Conservation (phyloP, 2,797 vertebrate genomes). For the Coregonus sp. region DNA sequence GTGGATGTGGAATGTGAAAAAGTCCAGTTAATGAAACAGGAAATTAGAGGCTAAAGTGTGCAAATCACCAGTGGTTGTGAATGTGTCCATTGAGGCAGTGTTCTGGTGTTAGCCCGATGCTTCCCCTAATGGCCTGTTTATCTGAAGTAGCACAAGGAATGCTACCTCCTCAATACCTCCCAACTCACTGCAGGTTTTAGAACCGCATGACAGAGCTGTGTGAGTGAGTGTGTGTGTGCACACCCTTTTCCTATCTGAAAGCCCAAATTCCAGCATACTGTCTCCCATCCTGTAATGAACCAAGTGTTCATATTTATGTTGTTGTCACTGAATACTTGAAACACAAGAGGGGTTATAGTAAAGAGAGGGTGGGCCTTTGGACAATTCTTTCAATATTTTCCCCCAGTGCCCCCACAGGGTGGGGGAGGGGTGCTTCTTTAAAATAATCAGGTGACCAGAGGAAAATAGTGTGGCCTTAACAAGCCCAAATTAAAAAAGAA, state of each 20-base stretch:
- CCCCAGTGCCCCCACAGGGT: conserved; percentile 56
- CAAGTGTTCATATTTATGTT: conserved; percentile 75
- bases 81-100: conserved; percentile 69
- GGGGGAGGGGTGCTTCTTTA: conserved; percentile 82
- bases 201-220: conserved; percentile 53
- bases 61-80: conserved; percentile 70
- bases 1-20: conserved; percentile 53
- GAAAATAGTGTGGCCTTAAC: conserved; percentile 92
- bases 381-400: background rate
- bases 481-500: conserved; percentile 99
- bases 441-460: conserved; percentile 88
- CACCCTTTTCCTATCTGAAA: conserved; percentile 64
- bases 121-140: conserved; percentile 74
- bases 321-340: conserved; percentile 76
- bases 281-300: conserved; percentile 73
- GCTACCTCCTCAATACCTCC: conserved; percentile 71
- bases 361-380: conserved; percentile 74
- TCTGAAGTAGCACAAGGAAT: conserved; percentile 76
- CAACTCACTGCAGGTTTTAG: conserved; percentile 52
- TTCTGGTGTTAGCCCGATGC: conserved; percentile 62
- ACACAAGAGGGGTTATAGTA: conserved; percentile 84
- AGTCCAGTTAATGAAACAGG: conserved; percentile 60
- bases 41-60: conserved; percentile 65
- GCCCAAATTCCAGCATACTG: conserved; percentile 52
- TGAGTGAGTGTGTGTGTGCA: conserved; percentile 7